Evolutionary conservation across 2,113 vertebrate genomes (phyloP).

Genomic region (Patagioenas fasciata): DNA sequence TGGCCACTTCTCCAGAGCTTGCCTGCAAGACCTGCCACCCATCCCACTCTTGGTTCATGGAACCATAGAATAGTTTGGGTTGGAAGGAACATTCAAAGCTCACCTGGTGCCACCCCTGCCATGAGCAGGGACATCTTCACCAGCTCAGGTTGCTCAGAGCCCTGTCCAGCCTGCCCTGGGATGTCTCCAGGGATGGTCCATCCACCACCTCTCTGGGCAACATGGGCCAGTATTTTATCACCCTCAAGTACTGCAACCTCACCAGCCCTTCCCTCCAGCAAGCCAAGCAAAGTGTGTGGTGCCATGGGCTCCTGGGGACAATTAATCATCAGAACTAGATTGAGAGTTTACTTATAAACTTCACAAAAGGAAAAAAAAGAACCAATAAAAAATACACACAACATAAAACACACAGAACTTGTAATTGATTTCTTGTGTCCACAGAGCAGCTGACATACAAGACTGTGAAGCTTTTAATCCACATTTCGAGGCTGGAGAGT

Average conservation of each 20-base stretch:
- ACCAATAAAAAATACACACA: too few relatives aligned
- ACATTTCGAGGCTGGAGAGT: rapidly evolving
- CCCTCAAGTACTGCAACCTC: background rate
- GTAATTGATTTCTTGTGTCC: background rate
- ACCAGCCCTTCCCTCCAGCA: background rate
- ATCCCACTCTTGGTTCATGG: too few relatives aligned
- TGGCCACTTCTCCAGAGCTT: background rate
- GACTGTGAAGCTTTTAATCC: background rate
- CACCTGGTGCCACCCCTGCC: too few relatives aligned
- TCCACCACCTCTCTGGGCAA: too few relatives aligned
- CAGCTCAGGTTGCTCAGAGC: too few relatives aligned
- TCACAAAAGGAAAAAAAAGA: background rate
- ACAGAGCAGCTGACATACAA: background rate
- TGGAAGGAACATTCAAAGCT: too few relatives aligned
- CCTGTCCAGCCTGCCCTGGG: too few relatives aligned
- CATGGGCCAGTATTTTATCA: too few relatives aligned
- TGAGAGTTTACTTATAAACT: background rate
- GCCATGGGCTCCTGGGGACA: background rate
- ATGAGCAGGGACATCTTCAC: too few relatives aligned
- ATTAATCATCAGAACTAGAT: background rate
- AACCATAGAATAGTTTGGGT: too few relatives aligned
- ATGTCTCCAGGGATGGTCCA: too few relatives aligned
- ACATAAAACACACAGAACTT: too few relatives aligned
- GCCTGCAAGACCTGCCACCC: background rate
- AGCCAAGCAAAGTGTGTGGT: background rate